These are phyloP conservation scores for Thymelicus lineola DNA, from an alignment of 2,888 invertebrate genomes.

Conservation along the genomic window DNA sequence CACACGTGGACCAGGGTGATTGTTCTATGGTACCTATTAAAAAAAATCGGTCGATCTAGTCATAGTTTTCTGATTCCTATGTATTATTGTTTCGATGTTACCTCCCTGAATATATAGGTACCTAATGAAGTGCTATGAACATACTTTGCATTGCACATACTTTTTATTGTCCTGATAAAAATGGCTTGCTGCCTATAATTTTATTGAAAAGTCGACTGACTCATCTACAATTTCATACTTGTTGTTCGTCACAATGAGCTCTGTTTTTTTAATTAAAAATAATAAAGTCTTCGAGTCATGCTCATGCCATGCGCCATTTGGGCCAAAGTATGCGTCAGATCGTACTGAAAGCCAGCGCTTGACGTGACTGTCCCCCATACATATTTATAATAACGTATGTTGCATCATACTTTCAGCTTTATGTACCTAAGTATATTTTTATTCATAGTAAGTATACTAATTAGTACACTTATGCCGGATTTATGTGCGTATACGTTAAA, in stretches of 20 bases:
- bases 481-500: constrained; percentile 21
- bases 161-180: constrained; percentile 23
- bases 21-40: neutral
- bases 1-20: too few species aligned
- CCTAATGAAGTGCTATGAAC: neutral
- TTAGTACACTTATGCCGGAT: neutral
- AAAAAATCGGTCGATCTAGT: constrained; percentile 17
- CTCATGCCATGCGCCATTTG: constrained; percentile 3
- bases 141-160: constrained; percentile 18
- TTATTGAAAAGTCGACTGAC: constrained; percentile 16
- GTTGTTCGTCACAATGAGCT: constrained; percentile 8
- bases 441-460: constrained; percentile 9
- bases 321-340: constrained; percentile 1
- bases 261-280: neutral
- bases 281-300: constrained; percentile 2
- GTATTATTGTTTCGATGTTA: constrained; percentile 15
- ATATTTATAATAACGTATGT: neutral
- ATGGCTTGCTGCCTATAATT: constrained; percentile 12
- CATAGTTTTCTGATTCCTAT: constrained; percentile 17
- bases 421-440: constrained; percentile 15
- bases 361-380: neutral
- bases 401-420: constrained; percentile 24
- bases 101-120: neutral
- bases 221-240: constrained; percentile 21
- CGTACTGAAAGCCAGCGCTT: constrained; percentile 7